Percentiles rank a stretch among this genome's conserved stretches.
Conservation (phyloP, 2,113 vertebrate species). For the Triplophysa siluroides region DNA sequence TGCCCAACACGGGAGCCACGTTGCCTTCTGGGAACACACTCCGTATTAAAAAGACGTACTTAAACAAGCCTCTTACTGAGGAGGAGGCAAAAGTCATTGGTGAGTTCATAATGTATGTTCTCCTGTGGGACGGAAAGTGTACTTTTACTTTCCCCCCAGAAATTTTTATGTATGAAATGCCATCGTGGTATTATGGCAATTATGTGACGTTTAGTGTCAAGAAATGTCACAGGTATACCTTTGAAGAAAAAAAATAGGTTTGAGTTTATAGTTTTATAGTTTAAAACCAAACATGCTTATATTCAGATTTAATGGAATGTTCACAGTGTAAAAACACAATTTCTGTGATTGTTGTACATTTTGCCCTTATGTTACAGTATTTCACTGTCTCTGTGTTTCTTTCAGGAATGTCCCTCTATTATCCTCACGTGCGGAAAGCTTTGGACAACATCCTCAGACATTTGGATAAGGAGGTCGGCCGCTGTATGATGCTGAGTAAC, state of each 20-base stretch:
- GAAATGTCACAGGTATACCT: no score
- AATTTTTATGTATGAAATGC: no score
- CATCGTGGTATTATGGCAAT: no score
- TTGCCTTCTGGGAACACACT: conserved; percentile 96
- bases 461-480: conserved; percentile 97
- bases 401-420: conserved; percentile 95
- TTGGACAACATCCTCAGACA: conserved; percentile 95
- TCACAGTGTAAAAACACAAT: no score
- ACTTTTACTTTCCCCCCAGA: no score
- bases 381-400: conserved; percentile 12
- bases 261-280: no score
- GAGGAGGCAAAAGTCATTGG: conserved; percentile 98
- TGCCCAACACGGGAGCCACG: conserved; percentile 96
- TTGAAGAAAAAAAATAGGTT: no score
- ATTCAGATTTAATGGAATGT: no score
- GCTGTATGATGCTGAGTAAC: conserved; percentile 97
- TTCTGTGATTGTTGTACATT: no score
- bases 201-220: no score
- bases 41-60: conserved; percentile 95
- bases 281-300: no score
- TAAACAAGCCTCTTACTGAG: conserved; percentile 97
- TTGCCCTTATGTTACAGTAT: background rate
- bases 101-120: conserved; percentile 48
- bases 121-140: no score
- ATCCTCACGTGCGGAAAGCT: conserved; percentile 95